Evolutionary conservation across 35 echinoderm and acorn worm species (phyloP).

Genomic region (Diadema setosum): DNA sequence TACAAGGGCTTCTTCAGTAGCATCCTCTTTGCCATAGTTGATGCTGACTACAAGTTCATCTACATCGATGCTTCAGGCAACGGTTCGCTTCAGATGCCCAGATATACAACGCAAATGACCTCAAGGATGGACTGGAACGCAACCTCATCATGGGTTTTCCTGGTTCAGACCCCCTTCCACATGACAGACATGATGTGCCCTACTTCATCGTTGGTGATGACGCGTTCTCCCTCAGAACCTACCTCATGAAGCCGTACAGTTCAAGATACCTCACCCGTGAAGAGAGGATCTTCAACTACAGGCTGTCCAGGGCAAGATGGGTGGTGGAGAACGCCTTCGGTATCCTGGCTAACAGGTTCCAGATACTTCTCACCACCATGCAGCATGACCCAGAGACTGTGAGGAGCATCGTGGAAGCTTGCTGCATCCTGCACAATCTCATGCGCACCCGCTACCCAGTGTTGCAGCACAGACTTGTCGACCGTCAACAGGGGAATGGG

Average conservation of each 20-base stretch:
- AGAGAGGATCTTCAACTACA: constrained; percentile 7
- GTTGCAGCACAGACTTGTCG: background rate
- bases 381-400: constrained; percentile 10
- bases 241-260: constrained; percentile 52
- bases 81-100: background rate
- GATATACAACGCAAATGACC: constrained; percentile 23
- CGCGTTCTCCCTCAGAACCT: background rate
- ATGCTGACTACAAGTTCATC: constrained; percentile 28
- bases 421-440: constrained; percentile 26
- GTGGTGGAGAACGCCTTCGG: constrained; percentile 49
- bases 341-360: constrained; percentile 48
- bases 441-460: constrained; percentile 36
- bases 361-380: constrained; percentile 19
- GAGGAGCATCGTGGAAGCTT: background rate
- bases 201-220: constrained; percentile 22
- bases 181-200: constrained; percentile 44
- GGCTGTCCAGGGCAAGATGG: background rate
- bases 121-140: constrained; percentile 21
- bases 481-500: background rate
- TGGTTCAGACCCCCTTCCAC: constrained; percentile 14
- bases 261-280: background rate
- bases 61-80: background rate
- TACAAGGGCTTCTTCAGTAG: too few relatives aligned
- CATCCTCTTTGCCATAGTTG: background rate
- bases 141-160: constrained; percentile 25